Percentiles rank a stretch among this genome's conserved stretches.
Evolutionary conservation across 2,113 vertebrate genomes (phyloP).

Genomic region (Melanerpes aurifrons): DNA sequence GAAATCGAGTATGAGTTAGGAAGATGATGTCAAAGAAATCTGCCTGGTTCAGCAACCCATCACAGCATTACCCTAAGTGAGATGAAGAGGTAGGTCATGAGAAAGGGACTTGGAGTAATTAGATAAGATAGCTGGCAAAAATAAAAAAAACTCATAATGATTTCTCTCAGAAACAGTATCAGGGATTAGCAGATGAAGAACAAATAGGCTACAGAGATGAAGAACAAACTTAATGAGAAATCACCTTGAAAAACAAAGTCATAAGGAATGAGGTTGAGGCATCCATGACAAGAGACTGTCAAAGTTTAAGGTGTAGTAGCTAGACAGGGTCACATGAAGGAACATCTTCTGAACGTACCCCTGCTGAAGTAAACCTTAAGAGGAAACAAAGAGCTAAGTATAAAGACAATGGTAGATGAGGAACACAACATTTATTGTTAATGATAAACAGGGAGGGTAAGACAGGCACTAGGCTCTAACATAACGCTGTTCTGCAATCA

Average conservation of each 20-base stretch:
- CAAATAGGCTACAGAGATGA: neutral
- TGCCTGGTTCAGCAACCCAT: neutral
- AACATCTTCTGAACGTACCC: neutral
- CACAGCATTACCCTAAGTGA: neutral
- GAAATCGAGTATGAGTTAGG: neutral
- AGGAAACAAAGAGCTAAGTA: neutral
- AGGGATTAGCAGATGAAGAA: neutral
- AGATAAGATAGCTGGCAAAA: slow-evolving; percentile 2
- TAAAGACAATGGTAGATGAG: neutral
- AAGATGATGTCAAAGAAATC: neutral
- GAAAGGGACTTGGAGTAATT: neutral
- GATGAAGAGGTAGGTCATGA: neutral
- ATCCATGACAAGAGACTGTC: neutral
- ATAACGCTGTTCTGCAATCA: neutral
- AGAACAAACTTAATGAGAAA: slow-evolving; percentile 18
- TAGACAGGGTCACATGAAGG: neutral
- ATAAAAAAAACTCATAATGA: neutral
- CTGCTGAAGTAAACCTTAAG: neutral
- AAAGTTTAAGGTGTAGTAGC: neutral
- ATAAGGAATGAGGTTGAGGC: neutral
- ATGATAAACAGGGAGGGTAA: neutral
- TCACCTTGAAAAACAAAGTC: neutral
- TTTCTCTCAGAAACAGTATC: neutral
- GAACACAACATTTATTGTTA: neutral
- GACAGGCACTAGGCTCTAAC: neutral